Evolutionary conservation across 64 coral and sea anemone genomes (phyloP).

Genomic region (Dendrophyllia cribrosa): DNA sequence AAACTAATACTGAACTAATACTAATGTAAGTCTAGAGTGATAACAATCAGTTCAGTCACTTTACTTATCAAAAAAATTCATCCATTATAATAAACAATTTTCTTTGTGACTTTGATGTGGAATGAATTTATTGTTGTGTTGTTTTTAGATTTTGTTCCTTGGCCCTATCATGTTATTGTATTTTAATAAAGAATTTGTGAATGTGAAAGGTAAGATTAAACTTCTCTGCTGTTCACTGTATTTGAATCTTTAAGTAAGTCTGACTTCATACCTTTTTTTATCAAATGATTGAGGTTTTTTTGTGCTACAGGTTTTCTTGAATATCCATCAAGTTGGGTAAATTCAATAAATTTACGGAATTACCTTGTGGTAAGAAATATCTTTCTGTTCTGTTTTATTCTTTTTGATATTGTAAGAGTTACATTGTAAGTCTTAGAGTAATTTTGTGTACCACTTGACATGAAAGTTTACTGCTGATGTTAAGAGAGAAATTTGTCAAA

Average conservation of each 20-base stretch:
- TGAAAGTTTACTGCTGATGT: too few relatives aligned
- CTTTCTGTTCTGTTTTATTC: not conserved
- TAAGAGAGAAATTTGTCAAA: too few relatives aligned
- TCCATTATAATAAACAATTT: too few relatives aligned
- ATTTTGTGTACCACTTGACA: too few relatives aligned
- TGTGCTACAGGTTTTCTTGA: conserved; percentile 53
- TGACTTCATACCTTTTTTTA: too few relatives aligned
- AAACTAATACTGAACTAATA: too few relatives aligned
- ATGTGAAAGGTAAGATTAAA: conserved; percentile 54
- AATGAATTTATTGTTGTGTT: not conserved
- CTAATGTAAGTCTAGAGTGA: too few relatives aligned
- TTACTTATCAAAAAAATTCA: too few relatives aligned
- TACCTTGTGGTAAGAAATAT: conserved; percentile 87
- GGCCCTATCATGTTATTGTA: conserved; percentile 83
- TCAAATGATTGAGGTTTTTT: not conserved
- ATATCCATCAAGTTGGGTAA: conserved; percentile 68
- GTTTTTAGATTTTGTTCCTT: conserved; percentile 84
- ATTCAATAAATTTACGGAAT: conserved; percentile 87
- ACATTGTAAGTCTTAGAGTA: not conserved
- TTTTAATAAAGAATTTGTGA: conserved; percentile 51
- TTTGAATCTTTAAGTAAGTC: too few relatives aligned
- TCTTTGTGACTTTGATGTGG: too few relatives aligned
- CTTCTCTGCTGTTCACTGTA: not conserved
- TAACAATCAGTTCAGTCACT: too few relatives aligned
- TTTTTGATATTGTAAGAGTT: conserved; percentile 1